These are phyloP conservation scores for Hemitrygon akajei DNA, from an alignment of 2,797 vertebrate species.

Conservation along the genomic window DNA sequence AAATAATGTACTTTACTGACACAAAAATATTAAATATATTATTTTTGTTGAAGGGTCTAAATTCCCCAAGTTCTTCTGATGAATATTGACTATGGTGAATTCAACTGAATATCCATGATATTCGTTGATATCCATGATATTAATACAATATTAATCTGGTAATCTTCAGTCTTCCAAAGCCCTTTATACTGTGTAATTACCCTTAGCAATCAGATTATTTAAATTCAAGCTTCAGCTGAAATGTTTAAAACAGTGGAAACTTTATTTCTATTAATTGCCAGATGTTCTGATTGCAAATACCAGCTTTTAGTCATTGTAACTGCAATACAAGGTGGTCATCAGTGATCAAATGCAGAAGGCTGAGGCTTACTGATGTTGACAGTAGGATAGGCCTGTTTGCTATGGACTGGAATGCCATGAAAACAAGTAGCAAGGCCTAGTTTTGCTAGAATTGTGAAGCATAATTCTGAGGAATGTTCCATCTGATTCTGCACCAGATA, in stretches of 20 bases:
- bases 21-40: not conserved
- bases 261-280: not conserved
- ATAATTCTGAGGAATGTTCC: too few relatives aligned
- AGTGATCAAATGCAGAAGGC: too few relatives aligned
- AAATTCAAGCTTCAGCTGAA: not conserved
- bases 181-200: not conserved
- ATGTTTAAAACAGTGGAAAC: slow-evolving; percentile 2
- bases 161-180: not conserved
- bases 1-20: not conserved
- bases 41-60: not conserved
- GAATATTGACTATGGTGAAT: not conserved
- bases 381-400: too few relatives aligned
- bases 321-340: too few relatives aligned
- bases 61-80: too few relatives aligned
- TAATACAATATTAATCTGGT: not conserved
- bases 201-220: not conserved
- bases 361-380: too few relatives aligned
- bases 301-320: too few relatives aligned
- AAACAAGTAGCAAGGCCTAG: too few relatives aligned
- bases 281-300: too few relatives aligned
- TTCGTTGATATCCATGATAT: not conserved
- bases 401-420: too few relatives aligned
- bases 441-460: too few relatives aligned
- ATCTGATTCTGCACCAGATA: too few relatives aligned
- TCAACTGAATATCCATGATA: not conserved